Conservation (phyloP, 2,797 vertebrate species). For the Erethizon dorsatum region DNA sequence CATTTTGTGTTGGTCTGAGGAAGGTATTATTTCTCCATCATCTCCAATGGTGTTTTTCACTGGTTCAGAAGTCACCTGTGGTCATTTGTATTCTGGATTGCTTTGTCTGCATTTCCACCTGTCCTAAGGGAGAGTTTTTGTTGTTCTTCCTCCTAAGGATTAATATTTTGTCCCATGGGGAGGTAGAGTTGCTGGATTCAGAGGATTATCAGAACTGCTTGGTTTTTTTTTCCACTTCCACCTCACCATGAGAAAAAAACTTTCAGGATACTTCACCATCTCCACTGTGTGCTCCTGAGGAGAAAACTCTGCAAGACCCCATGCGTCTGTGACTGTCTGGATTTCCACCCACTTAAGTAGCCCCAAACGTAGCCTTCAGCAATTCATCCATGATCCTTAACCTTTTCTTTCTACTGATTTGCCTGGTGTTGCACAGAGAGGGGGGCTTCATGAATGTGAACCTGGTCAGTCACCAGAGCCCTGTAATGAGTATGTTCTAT, state of each 20-base stretch:
- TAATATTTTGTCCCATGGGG: background rate
- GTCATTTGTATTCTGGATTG: background rate
- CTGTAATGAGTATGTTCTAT: too few relatives aligned
- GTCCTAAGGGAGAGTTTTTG: background rate
- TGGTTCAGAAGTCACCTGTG: too few relatives aligned
- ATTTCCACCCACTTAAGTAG: too few relatives aligned
- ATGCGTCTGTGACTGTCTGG: background rate
- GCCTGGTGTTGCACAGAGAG: background rate
- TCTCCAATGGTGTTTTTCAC: accelerated
- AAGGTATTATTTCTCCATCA: background rate
- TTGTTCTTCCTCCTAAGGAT: background rate
- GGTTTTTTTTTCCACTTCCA: background rate
- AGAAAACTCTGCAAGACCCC: background rate
- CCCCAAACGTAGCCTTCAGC: background rate
- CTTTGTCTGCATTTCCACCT: background rate
- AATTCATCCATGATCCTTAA: too few relatives aligned
- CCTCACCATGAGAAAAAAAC: background rate
- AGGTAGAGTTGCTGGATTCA: background rate
- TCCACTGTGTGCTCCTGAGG: background rate
- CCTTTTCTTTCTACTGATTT: too few relatives aligned
- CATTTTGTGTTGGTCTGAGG: background rate
- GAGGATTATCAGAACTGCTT: background rate
- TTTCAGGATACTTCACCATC: background rate
- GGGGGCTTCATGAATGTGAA: accelerated
- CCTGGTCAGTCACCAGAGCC: accelerated